These are phyloP conservation scores for Drosophila mayaguana DNA, from an alignment of 2,888 invertebrate species.

Conservation along the genomic window DNA sequence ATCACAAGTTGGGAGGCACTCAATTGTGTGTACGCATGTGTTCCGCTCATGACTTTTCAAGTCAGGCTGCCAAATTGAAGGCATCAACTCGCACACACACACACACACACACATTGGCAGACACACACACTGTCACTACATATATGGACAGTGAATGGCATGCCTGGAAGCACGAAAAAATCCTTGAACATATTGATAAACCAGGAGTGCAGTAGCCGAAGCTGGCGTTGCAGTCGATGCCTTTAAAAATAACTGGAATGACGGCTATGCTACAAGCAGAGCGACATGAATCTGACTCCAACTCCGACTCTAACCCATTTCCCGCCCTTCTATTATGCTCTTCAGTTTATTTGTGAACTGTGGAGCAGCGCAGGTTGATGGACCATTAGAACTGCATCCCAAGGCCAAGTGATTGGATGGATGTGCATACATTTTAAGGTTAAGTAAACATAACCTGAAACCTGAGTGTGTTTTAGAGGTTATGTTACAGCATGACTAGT, in stretches of 20 bases:
- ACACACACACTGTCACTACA: slow-evolving; percentile 16
- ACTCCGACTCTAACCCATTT: neutral
- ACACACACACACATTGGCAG: slow-evolving; percentile 8
- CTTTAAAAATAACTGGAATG: slow-evolving; percentile 63
- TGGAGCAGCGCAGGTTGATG: slow-evolving; percentile 13
- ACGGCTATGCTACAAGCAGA: slow-evolving; percentile 38
- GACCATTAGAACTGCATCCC: slow-evolving; percentile 54
- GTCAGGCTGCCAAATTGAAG: slow-evolving; percentile 26
- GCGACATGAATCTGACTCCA: slow-evolving; percentile 13
- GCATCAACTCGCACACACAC: slow-evolving; percentile 11
- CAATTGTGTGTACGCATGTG: slow-evolving; percentile 20
- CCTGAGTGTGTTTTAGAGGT: neutral
- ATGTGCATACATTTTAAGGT: slow-evolving; percentile 16
- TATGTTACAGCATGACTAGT: neutral
- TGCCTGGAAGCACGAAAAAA: slow-evolving; percentile 73
- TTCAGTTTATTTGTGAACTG: slow-evolving; percentile 5
- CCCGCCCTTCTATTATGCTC: neutral
- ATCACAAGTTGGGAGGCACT: slow-evolving; percentile 14
- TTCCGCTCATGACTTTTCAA: slow-evolving; percentile 48
- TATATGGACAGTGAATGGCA: slow-evolving; percentile 11
- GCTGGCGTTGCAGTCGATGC: slow-evolving; percentile 55
- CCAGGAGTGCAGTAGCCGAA: slow-evolving; percentile 79
- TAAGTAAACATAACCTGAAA: neutral
- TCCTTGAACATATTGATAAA: slow-evolving; percentile 82
- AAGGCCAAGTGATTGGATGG: slow-evolving; percentile 25